These are phyloP conservation scores for Boleophthalmus pectinirostris DNA, from an alignment of 2,113 vertebrate genomes.

Conservation along the genomic window DNA sequence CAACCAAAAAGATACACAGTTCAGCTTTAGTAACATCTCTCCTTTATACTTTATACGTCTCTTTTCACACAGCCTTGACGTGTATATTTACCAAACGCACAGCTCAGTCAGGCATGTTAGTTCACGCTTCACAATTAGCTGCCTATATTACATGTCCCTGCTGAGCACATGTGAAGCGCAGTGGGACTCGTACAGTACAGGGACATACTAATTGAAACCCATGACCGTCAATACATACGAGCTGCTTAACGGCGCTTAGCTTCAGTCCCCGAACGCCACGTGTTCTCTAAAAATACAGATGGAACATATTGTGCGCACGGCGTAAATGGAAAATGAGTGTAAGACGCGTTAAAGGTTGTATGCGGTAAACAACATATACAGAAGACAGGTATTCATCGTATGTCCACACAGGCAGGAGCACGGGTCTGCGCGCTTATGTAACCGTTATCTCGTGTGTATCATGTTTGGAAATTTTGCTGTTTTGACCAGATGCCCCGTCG, in stretches of 20 bases:
- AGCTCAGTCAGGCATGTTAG: constrained; percentile 1
- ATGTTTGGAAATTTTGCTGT: constrained; percentile 19
- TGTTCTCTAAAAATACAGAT: not conserved
- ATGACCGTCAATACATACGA: not conserved
- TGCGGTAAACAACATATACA: constrained; percentile 12
- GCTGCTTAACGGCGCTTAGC: constrained; percentile 1
- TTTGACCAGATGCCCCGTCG: not conserved
- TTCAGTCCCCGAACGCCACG: not conserved
- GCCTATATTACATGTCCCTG: not conserved
- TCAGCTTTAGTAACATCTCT: not conserved
- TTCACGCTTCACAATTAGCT: not conserved
- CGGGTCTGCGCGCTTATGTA: constrained; percentile 42
- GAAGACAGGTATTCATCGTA: constrained; percentile 16
- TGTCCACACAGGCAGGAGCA: constrained; percentile 14
- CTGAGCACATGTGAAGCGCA: not conserved
- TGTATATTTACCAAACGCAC: not conserved
- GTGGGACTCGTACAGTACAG: not conserved
- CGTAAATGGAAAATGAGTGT: constrained; percentile 10
- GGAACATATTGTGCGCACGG: not conserved
- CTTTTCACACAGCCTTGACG: not conserved
- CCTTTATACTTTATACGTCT: not conserved
- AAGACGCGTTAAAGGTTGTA: not conserved
- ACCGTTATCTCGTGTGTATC: constrained; percentile 37
- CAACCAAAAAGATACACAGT: not conserved
- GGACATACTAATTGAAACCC: constrained; percentile 1